Conservation (phyloP, 2,888 invertebrate genomes). For the Papilio demoleus region DNA sequence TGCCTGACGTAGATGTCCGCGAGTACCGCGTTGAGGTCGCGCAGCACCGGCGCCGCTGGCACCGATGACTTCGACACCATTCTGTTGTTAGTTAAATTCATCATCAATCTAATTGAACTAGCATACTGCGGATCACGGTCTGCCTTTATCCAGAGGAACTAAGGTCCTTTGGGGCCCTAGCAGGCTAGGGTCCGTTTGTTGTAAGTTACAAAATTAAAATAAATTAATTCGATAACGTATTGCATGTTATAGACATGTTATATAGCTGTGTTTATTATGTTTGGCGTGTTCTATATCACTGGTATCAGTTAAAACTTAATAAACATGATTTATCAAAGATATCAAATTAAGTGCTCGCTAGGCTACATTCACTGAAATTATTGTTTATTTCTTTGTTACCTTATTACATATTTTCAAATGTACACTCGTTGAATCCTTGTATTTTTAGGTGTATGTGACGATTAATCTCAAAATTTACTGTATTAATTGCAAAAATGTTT, state of each 20-base stretch:
- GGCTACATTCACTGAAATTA: neutral
- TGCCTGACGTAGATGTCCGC: slow-evolving; percentile 61
- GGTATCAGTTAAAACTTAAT: neutral
- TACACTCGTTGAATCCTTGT: too few relatives aligned
- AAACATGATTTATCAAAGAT: slow-evolving; percentile 9
- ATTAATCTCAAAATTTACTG: neutral
- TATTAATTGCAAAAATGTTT: neutral
- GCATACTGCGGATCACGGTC: too few relatives aligned
- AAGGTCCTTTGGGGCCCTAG: too few relatives aligned
- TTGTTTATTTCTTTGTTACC: too few relatives aligned
- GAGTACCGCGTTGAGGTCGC: slow-evolving; percentile 62
- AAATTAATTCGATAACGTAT: neutral
- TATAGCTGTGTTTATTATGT: too few relatives aligned
- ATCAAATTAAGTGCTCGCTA: neutral
- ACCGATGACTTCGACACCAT: slow-evolving; percentile 40
- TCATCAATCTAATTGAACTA: neutral
- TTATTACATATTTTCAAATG: too few relatives aligned
- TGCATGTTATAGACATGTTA: neutral
- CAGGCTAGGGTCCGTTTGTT: too few relatives aligned
- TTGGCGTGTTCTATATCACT: neutral
- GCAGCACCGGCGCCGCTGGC: slow-evolving; percentile 53
- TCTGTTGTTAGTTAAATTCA: slow-evolving; percentile 40
- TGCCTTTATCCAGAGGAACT: too few relatives aligned
- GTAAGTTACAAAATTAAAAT: neutral
- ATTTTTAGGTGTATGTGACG: neutral